Evolutionary conservation across 2,797 vertebrate genomes (phyloP).

Genomic region (Ptychadena robeensis): DNA sequence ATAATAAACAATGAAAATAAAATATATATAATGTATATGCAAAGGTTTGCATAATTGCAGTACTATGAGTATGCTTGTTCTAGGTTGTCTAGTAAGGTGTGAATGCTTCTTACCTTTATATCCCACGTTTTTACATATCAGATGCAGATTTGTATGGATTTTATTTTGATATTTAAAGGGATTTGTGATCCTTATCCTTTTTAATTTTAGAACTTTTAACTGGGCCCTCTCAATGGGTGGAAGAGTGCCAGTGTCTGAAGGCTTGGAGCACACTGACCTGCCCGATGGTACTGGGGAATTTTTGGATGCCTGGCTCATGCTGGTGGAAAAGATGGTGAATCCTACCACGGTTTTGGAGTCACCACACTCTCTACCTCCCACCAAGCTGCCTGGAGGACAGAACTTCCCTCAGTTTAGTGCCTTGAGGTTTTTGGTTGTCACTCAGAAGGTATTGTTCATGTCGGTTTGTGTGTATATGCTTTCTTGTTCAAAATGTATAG

Average conservation of each 20-base stretch:
- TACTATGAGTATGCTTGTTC: no score
- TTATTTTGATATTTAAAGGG: constrained; percentile 23
- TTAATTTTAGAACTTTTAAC: constrained; percentile 86
- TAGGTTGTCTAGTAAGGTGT: no score
- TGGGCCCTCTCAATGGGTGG: constrained; percentile 97
- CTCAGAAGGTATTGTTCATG: constrained; percentile 86
- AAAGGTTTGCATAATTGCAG: no score
- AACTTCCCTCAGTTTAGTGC: constrained; percentile 92
- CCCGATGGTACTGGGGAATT: constrained; percentile 96
- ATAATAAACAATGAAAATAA: no score
- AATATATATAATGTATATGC: no score
- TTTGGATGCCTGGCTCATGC: constrained; percentile 94
- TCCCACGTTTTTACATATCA: no score
- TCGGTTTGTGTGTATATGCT: not conserved
- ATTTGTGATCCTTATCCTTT: constrained; percentile 6
- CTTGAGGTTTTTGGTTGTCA: constrained; percentile 93
- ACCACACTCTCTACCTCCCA: constrained; percentile 91
- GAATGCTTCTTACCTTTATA: no score
- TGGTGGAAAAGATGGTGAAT: constrained; percentile 98
- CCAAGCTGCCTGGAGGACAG: constrained; percentile 85
- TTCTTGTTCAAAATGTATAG: no score
- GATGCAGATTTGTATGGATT: no score
- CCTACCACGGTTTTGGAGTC: constrained; percentile 95
- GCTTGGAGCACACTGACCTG: constrained; percentile 89
- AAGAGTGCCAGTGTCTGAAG: constrained; percentile 91